phyloP scores from a whole-genome alignment of 1,140 invertebrate species.

The Euglossa dilemma region DNA sequence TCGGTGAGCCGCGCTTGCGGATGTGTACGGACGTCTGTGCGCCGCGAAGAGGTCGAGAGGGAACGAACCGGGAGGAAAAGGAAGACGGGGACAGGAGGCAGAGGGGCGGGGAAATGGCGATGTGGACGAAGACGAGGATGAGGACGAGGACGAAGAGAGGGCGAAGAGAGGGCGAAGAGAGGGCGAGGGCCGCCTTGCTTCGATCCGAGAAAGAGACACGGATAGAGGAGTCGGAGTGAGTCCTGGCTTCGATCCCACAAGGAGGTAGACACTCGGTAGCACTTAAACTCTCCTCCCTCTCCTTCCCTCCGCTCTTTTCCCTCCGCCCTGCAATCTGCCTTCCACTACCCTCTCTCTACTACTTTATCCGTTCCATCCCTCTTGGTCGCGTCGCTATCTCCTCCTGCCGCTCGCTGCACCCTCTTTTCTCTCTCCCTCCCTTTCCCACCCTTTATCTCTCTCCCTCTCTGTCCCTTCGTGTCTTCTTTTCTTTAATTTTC shows the following conservation, averaged over 20 bases:
- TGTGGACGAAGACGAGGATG: slow-evolving; percentile 16
- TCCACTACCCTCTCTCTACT: slow-evolving; percentile 41
- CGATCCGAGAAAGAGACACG: slow-evolving; percentile 67
- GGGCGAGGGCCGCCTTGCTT: slow-evolving; percentile 66
- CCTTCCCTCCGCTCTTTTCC: slow-evolving; percentile 44
- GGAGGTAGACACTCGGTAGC: slow-evolving; percentile 79
- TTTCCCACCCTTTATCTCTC: slow-evolving; percentile 2
- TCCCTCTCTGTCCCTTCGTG: fast-evolving
- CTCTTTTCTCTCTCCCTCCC: slow-evolving; percentile 38
- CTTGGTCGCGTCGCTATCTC: slow-evolving; percentile 32
- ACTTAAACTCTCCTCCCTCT: slow-evolving; percentile 76
- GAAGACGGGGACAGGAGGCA: slow-evolving; percentile 21
- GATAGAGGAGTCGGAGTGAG: slow-evolving; percentile 72
- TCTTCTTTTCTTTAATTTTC: too few relatives aligned
- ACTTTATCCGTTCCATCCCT: slow-evolving; percentile 54
- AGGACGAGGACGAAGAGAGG: slow-evolving; percentile 41
- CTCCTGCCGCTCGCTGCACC: slow-evolving; percentile 26
- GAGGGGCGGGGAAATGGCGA: background rate
- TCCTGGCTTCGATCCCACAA: slow-evolving; percentile 77
- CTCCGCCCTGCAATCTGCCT: slow-evolving; percentile 47
- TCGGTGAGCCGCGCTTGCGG: slow-evolving; percentile 41
- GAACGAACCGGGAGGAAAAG: slow-evolving; percentile 29
- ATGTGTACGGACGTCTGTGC: slow-evolving; percentile 30
- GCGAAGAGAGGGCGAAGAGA: slow-evolving; percentile 41
- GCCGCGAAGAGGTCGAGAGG: slow-evolving; percentile 29